Evolutionary conservation across 1,140 invertebrate species (phyloP).

Genomic region (Hycleus phaleratus): DNA sequence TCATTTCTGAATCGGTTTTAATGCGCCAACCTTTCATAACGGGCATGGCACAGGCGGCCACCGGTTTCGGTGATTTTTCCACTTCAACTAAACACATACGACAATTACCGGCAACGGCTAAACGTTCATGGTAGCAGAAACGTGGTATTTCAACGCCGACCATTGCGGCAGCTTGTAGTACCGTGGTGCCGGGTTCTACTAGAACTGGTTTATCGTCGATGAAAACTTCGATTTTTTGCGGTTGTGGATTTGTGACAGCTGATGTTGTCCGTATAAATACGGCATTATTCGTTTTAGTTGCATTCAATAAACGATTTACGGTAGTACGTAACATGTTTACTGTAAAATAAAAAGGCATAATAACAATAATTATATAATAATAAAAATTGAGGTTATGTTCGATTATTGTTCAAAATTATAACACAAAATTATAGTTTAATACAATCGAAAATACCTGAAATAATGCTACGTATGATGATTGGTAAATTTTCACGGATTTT

Average conservation of each 20-base stretch:
- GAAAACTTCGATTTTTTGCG: slow-evolving; percentile 91
- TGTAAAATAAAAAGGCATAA: too few species aligned
- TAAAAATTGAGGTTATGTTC: too few species aligned
- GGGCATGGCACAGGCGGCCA: slow-evolving; percentile 99
- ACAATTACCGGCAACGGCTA: slow-evolving; percentile 97
- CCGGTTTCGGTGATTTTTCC: slow-evolving; percentile 88
- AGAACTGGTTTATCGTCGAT: slow-evolving; percentile 94
- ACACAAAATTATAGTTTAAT: too few species aligned
- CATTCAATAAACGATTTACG: slow-evolving; percentile 30
- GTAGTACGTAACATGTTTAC: slow-evolving; percentile 33
- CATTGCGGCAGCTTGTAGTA: slow-evolving; percentile 95
- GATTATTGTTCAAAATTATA: too few species aligned
- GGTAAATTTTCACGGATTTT: too few species aligned
- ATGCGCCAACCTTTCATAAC: slow-evolving; percentile 98
- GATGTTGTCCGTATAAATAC: slow-evolving; percentile 19
- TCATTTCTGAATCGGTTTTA: slow-evolving; percentile 95
- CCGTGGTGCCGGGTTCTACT: slow-evolving; percentile 94
- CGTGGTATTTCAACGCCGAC: slow-evolving; percentile 96
- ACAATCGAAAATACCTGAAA: too few species aligned
- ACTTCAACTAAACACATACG: slow-evolving; percentile 99
- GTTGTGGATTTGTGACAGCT: slow-evolving; percentile 43
- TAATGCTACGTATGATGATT: too few species aligned
- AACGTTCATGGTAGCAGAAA: slow-evolving; percentile 98
- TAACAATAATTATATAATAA: too few species aligned
- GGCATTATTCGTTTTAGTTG: slow-evolving; percentile 30